Evolutionary conservation across 2,888 invertebrate species (phyloP).

Genomic region (Pocota personata): DNA sequence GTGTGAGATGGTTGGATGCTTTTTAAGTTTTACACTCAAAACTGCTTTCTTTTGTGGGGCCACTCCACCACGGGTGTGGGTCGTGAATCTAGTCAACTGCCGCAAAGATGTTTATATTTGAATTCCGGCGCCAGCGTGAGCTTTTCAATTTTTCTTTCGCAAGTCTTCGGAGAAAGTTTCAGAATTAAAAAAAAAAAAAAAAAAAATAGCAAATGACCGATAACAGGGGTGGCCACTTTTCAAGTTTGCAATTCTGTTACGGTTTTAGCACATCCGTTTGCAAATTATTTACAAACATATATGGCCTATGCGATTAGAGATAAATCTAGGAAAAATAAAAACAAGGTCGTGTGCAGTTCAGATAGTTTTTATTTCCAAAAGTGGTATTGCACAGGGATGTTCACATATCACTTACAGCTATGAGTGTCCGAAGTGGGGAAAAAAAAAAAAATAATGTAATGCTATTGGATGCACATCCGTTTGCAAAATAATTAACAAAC

Average conservation of each 20-base stretch:
- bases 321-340: too few relatives aligned
- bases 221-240: not conserved
- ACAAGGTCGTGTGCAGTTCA: too few relatives aligned
- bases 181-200: not conserved
- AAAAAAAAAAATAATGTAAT: too few relatives aligned
- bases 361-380: too few relatives aligned
- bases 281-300: too few relatives aligned
- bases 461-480: too few relatives aligned
- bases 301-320: too few relatives aligned
- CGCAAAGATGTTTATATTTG: not conserved
- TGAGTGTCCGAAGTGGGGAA: too few relatives aligned
- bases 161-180: not conserved
- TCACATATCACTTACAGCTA: too few relatives aligned
- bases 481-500: too few relatives aligned
- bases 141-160: not conserved
- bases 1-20: not conserved
- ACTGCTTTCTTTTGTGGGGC: not conserved
- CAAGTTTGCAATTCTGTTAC: not conserved
- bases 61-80: not conserved
- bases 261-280: not conserved
- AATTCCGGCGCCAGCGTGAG: not conserved
- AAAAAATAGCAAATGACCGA: not conserved
- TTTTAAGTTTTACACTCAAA: slow-evolving; percentile 15
- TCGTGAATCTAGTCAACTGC: not conserved
- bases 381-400: too few relatives aligned